phyloP scores from a whole-genome alignment of 1,140 invertebrate genomes.

The Trachelipus rathkii region DNA sequence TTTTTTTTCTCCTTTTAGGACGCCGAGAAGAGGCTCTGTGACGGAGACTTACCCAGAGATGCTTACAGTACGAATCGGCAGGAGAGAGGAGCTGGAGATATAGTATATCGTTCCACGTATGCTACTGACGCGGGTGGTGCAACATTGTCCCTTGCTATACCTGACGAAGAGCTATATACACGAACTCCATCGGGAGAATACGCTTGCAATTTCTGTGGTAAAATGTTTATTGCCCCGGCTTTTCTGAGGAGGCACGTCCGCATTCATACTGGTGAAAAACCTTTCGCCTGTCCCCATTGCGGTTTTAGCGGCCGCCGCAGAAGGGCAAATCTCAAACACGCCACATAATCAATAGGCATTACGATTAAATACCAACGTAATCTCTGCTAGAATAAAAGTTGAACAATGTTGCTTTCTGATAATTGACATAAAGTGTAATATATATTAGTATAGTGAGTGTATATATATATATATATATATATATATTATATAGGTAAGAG shows the following conservation, averaged over 20 bases:
- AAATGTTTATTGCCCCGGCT: slow-evolving; percentile 20
- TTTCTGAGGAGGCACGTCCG: slow-evolving; percentile 63
- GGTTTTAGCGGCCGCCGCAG: slow-evolving; percentile 12
- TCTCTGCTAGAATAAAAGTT: no score
- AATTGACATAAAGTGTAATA: no score
- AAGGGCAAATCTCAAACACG: slow-evolving; percentile 26
- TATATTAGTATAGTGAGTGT: no score
- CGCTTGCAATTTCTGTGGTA: slow-evolving; percentile 12
- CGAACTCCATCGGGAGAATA: not conserved
- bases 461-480: no score
- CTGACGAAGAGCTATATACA: not conserved
- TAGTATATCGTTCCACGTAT: no score
- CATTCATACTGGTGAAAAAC: slow-evolving; percentile 67
- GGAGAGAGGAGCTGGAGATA: no score
- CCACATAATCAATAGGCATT: slow-evolving; percentile 17
- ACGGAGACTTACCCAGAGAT: not conserved
- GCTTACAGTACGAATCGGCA: no score
- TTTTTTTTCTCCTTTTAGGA: not conserved
- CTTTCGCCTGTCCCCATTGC: slow-evolving; percentile 66
- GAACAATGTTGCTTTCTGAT: no score
- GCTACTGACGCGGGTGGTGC: no score
- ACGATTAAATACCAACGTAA: not conserved
- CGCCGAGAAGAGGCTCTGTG: not conserved
- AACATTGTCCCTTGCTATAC: not conserved
- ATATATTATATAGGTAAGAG: no score